Conservation (phyloP, 2,888 invertebrate species). For the Maniola hyperantus region DNA sequence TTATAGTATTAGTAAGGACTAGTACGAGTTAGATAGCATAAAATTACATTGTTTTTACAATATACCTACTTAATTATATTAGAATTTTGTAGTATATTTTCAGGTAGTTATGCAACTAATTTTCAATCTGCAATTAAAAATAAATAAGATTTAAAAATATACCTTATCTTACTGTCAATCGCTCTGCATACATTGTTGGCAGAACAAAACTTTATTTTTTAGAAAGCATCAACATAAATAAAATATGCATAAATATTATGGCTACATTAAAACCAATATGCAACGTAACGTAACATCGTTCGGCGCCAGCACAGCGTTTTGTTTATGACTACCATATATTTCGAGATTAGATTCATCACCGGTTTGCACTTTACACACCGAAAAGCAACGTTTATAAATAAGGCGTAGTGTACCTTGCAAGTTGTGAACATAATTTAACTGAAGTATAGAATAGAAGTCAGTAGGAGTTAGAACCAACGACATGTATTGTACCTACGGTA, state of each 20-base stretch:
- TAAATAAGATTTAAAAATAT: conserved; percentile 3
- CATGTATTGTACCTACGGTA: too few relatives aligned
- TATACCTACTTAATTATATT: too few relatives aligned
- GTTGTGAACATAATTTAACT: not conserved
- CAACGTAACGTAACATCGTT: conserved; percentile 44
- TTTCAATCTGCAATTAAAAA: conserved; percentile 1
- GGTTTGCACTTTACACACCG: conserved; percentile 36
- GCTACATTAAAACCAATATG: conserved; percentile 28
- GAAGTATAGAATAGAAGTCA: too few relatives aligned
- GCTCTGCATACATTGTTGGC: conserved; percentile 2
- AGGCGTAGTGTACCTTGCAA: not conserved
- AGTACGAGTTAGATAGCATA: too few relatives aligned
- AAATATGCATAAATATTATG: conserved; percentile 23
- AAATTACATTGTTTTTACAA: too few relatives aligned
- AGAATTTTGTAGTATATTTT: not conserved
- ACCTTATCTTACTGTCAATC: conserved; percentile 6
- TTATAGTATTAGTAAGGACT: too few relatives aligned
- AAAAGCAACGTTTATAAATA: conserved; percentile 1
- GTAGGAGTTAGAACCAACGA: too few relatives aligned
- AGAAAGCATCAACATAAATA: conserved; percentile 2
- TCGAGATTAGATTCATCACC: conserved; percentile 44
- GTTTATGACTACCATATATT: conserved; percentile 51
- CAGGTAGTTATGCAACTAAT: not conserved
- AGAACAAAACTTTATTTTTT: conserved; percentile 6
- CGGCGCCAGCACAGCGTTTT: conserved; percentile 46